Base-by-base conservation (phyloP, 2,888 invertebrate species). In the Eremobia ochroleuca region DNA sequence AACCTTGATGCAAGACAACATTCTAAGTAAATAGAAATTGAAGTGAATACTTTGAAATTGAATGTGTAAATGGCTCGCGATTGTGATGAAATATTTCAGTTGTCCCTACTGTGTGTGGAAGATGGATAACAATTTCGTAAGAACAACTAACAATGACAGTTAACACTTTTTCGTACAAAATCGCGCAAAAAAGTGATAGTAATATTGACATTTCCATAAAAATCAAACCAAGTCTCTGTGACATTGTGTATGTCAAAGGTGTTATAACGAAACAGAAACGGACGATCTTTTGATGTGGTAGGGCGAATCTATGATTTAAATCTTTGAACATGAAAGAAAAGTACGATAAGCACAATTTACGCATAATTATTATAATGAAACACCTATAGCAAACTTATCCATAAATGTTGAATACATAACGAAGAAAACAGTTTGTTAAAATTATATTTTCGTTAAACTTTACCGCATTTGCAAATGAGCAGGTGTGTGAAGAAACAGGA, bases 401-500 rank as follows among this genome's bases (percentile, higher is more conserved):
- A 18, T 64, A 15, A 28, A 66, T 43, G 2, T 67, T 34, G 8
- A 1, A 15, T 1, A 70, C 8, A 28, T 21, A 69, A 28, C 9
- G 6, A 15, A 72, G 52, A 3, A 76, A 77, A 43, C 9, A 34
- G 28, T 58, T 46, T 25, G 4, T 15, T 37, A 18, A 64, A 46
- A 55, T 46, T 28, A 34, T 40, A 31, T 13, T 1, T 21, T 34
- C 0, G 2, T 21, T 11, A n/a, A 40, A 52, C 61, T 52, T 76
- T 4, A 52, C 11, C 46, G 37, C 4, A 28, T 74, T 46, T 28
- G 25, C 37, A 43, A 76, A 43, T 62, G 6, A 49, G 25, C n/a
- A 31, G 5, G 6, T 5, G 55, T 5, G 55, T 86, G 52, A 73
- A 52, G 76, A 78, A 86, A 87, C 13, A 87, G 87, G 79, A 87